Evolutionary conservation across 2,888 invertebrate species (phyloP), one percentile per base, ranked within the genome.

Genomic region (Apamea monoglypha): DNA sequence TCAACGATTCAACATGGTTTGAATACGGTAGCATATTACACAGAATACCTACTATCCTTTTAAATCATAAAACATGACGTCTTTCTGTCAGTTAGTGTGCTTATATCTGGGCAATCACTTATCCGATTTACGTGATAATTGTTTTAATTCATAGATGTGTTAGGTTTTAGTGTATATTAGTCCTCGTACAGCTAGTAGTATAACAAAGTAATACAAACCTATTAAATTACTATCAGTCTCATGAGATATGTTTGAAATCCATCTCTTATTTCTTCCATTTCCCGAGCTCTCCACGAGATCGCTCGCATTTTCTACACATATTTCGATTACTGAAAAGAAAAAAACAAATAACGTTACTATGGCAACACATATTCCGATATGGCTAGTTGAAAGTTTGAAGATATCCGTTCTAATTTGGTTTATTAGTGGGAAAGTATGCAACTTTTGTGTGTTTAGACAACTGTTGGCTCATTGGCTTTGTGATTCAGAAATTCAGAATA

Each of bases 281-380:
- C 93, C 85, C 44, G 95, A 95, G 81, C 89, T 90, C 80, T 92
- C 83, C 68, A 95, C 95, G 85, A 96, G 88, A 68, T 91, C 85
- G 67, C 92, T 89, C 67, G 94, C 92, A 76, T 95, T 92, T 44
- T 95, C 95, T 72, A 85, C 90, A 83, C 95, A 94, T 92, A 94
- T 94, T 93, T 97, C 96, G 85, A 97, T 96, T 90, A 96, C 96
- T 97, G 95, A 84, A 95, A 95, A 61, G 50, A 82, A 88, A 81
- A 83, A 66, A n/a, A 2, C 32, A 1, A 18, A 40, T 14, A 44
- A 18, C 47, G 36, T 81, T 29, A 66, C 1, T 53, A 61, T 44
- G 29, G 36, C 25, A 40, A 29, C 59, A 36, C 7, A n/a, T 21
- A 79, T 36, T 53, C 7, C 1, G 25, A 40, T 36, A 82, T 44